Base-by-base conservation (phyloP, 2,113 vertebrate genomes). In the Lota lota region DNA sequence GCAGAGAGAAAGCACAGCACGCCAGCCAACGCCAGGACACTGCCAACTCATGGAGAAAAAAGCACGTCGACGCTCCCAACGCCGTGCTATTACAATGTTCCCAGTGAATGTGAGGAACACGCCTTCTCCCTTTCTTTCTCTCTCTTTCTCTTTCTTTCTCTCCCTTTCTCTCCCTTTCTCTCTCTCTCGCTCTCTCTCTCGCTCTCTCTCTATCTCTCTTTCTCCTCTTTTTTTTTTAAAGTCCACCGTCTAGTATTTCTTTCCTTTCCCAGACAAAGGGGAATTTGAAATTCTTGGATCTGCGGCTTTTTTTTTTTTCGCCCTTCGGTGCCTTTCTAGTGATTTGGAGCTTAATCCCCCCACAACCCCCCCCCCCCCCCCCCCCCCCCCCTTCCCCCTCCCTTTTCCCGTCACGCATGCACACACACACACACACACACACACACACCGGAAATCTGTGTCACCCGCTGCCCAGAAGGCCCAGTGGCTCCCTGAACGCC, bases 391-490 rank as follows among this genome's bases (percentile, higher is more conserved):
- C 79, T 53, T 78, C 22, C 53, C 11, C 62, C 33, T 15, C 36
- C 40, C 11, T 51, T 50, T 36, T 20, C 18, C 12, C 40, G n/a
- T 51, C 36, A 57, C 53, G 24, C 78, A 63, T 72, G 68, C 70
- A 66, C 71, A 63, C 66, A 73, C 62, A 66, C 72, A 68, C 69
- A 74, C 77, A 73, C 81, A 72, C 69, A 75, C 40, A 82, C 74
- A 79, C 79, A 77, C 77, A 87, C 81, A 85, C 87, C 85, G 86
- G 84, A 88, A 88, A 88, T 90, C 87, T 90, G 79, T 88, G 88
- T 90, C 88, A 90, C 88, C 86, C 87, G 85, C 87, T 87, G 87
- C 87, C 88, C 88, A 87, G 84, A 82, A 89, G 88, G 88, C 88
- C 87, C 86, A 88, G 83, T 88, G 87, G 87, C 88, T 90, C 88